Conservation (phyloP, 2,888 invertebrate genomes). For the Troilus luridus region DNA sequence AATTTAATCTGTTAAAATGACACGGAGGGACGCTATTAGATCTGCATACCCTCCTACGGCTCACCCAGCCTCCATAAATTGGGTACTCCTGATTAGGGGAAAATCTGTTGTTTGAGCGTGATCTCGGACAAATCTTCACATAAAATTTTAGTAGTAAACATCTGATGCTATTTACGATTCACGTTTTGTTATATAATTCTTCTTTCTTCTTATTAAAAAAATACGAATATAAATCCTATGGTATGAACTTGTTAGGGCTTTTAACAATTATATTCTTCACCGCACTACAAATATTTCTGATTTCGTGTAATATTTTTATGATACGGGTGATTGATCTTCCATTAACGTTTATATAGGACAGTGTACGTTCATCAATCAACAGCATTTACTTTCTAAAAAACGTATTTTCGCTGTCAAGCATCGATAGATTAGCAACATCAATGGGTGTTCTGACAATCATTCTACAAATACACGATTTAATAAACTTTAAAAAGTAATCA, state of each 20-base stretch:
- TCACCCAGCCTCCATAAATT: no score
- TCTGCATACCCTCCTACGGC: no score
- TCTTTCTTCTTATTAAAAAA: no score
- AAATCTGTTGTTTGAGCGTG: no score
- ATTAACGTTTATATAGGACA: not conserved
- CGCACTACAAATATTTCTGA: not conserved
- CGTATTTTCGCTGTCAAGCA: slow-evolving; percentile 15
- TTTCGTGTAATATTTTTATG: not conserved
- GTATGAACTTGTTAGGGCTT: not conserved
- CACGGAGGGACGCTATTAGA: no score
- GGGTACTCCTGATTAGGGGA: no score
- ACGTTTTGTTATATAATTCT: no score
- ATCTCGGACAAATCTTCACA: no score
- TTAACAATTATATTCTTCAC: not conserved
- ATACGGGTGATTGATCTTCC: not conserved
- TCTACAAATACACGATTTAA: no score
- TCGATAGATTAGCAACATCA: not conserved
- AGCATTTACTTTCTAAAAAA: not conserved
- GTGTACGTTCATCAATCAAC: not conserved
- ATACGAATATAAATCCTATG: not conserved
- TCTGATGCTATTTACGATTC: no score
- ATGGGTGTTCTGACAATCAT: not conserved
- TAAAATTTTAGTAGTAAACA: no score
- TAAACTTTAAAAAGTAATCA: not conserved
- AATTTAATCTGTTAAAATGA: no score